Conservation (phyloP, 2,888 invertebrate genomes). For the Sepiola atlantica region DNA sequence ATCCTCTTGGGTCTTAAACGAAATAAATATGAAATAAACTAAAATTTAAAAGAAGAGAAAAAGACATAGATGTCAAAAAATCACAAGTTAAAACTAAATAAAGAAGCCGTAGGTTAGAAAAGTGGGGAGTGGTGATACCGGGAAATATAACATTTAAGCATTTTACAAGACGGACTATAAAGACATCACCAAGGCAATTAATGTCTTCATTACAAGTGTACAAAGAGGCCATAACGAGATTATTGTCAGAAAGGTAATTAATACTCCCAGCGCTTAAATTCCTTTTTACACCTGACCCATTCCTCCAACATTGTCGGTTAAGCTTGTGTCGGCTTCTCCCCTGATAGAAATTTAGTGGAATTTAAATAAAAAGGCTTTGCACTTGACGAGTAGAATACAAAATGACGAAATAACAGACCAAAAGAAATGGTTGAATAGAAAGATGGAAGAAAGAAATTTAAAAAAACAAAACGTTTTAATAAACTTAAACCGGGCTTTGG, state of each 20-base stretch:
- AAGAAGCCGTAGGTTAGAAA: not conserved
- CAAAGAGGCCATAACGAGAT: not conserved
- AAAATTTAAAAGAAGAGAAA: too few relatives aligned
- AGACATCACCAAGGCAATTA: slow-evolving; percentile 11
- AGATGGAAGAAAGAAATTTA: too few relatives aligned
- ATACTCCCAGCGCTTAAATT: not conserved
- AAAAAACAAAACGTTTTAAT: too few relatives aligned
- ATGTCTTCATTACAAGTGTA: not conserved
- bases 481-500: not conserved
- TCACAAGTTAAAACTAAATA: not conserved
- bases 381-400: not conserved
- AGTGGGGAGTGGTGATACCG: not conserved
- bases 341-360: not conserved
- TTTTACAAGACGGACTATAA: not conserved
- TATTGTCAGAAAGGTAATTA: slow-evolving; percentile 20
- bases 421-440: not conserved
- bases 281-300: not conserved
- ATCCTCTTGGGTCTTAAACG: not conserved
- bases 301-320: not conserved
- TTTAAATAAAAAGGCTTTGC: not conserved
- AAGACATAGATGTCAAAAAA: not conserved
- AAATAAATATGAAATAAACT: not conserved
- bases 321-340: not conserved
- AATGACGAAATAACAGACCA: not conserved
- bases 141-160: not conserved